phyloP scores from a whole-genome alignment of 2,113 vertebrate species.

The Platichthys flesus region DNA sequence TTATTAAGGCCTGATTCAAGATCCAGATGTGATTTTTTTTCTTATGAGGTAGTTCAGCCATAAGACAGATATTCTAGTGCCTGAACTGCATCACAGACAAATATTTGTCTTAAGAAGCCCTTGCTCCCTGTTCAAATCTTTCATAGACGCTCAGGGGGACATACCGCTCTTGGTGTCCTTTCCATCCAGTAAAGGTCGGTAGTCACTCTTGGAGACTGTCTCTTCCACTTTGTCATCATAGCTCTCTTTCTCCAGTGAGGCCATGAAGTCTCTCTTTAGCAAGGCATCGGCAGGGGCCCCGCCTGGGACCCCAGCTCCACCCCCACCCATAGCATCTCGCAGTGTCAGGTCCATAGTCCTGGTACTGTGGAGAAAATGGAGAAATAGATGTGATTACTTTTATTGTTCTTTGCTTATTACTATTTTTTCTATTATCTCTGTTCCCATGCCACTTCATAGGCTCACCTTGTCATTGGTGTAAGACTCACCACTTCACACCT shows the following conservation, averaged over 20 bases:
- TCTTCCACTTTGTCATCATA: conserved; percentile 93
- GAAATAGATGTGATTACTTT: background rate
- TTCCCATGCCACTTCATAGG: background rate
- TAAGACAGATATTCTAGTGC: no score
- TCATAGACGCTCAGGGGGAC: background rate
- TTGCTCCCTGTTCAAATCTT: background rate
- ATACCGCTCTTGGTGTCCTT: conserved; percentile 82
- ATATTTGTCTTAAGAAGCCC: background rate
- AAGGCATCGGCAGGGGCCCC: conserved; percentile 82
- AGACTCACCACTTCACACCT: background rate
- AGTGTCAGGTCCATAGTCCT: conserved; percentile 90
- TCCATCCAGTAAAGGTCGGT: conserved; percentile 90
- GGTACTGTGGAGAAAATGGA: conserved; percentile 22
- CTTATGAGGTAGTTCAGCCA: no score
- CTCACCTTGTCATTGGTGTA: background rate
- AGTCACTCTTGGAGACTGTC: conserved; percentile 90
- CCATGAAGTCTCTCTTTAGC: conserved; percentile 91
- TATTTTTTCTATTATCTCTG: background rate
- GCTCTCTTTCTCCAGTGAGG: conserved; percentile 88
- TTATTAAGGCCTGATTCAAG: no score
- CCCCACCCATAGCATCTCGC: conserved; percentile 88
- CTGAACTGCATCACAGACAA: no score
- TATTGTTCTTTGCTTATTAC: background rate
- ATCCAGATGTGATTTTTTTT: no score
- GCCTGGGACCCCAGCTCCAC: conserved; percentile 76